A percentile compares a stretch with the other conserved stretches of the same genome.
These are phyloP conservation scores for Drosophila diplacantha DNA, from an alignment of 2,888 invertebrate species.

Conservation along the genomic window DNA sequence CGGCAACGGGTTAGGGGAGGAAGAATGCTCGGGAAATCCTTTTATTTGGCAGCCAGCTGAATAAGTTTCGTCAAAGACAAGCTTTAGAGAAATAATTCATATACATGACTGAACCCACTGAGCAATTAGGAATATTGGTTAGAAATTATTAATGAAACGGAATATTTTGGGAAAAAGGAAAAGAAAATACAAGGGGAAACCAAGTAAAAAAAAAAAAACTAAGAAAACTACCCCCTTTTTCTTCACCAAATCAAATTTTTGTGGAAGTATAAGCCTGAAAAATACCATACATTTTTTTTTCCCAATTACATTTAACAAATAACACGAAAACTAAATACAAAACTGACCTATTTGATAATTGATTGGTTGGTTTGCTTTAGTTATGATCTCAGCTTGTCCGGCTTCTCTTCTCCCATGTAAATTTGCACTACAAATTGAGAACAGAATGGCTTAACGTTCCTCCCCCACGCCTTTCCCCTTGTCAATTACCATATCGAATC, in stretches of 20 bases:
- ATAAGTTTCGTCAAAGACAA: slow-evolving; percentile 20
- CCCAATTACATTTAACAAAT: background rate
- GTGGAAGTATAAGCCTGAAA: background rate
- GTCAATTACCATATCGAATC: slow-evolving; percentile 36
- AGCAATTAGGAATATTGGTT: slow-evolving; percentile 21
- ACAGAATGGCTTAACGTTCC: slow-evolving; percentile 17
- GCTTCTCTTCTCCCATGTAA: slow-evolving; percentile 22
- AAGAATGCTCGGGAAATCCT: slow-evolving; percentile 13
- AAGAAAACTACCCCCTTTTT: background rate
- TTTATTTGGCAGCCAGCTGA: slow-evolving; percentile 25
- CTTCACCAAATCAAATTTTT: too few species aligned
- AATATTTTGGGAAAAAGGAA: background rate
- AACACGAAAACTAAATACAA: slow-evolving; percentile 1
- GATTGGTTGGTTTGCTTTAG: slow-evolving; percentile 11
- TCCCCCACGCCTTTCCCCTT: slow-evolving; percentile 1
- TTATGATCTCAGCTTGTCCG: slow-evolving; percentile 19
- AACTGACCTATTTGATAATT: slow-evolving; percentile 19
- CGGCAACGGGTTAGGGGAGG: background rate
- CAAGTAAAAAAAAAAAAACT: background rate
- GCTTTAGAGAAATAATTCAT: slow-evolving; percentile 24
- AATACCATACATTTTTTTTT: background rate
- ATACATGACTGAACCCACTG: slow-evolving; percentile 25
- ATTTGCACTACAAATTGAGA: slow-evolving; percentile 26
- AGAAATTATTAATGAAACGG: slow-evolving; percentile 8
- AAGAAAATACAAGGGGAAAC: background rate